Conservation (phyloP, 1,140 invertebrate genomes). For the Drosophila punjabiensis region DNA sequence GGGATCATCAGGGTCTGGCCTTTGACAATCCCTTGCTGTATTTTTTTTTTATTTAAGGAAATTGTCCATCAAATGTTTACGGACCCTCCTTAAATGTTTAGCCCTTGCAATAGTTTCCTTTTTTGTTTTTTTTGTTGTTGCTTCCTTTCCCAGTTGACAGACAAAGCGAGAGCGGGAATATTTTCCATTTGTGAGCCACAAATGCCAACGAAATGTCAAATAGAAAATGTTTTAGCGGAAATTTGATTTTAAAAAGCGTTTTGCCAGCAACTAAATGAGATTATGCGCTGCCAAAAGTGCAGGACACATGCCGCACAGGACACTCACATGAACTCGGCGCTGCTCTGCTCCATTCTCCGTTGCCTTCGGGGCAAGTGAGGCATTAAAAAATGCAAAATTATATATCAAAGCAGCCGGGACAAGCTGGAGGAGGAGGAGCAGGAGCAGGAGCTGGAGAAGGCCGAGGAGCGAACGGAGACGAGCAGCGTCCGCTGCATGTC, state of each 20-base stretch:
- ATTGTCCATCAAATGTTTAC: slow-evolving; percentile 37
- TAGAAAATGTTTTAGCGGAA: slow-evolving; percentile 83
- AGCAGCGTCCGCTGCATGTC: slow-evolving; percentile 59
- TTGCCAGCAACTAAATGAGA: slow-evolving; percentile 83
- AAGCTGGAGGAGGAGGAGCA: slow-evolving; percentile 31
- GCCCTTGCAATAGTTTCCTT: slow-evolving; percentile 8
- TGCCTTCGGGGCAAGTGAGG: slow-evolving; percentile 72
- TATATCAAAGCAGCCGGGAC: slow-evolving; percentile 75
- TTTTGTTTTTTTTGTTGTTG: neutral
- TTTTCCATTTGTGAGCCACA: slow-evolving; percentile 58
- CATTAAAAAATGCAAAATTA: slow-evolving; percentile 84
- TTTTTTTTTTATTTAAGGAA: slow-evolving; percentile 8
- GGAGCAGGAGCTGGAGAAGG: slow-evolving; percentile 4
- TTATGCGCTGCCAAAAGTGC: slow-evolving; percentile 82
- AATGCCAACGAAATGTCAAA: slow-evolving; percentile 69
- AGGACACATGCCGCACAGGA: slow-evolving; percentile 40
- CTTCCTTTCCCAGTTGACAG: slow-evolving; percentile 13
- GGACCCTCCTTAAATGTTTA: neutral
- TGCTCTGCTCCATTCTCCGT: slow-evolving; percentile 5
- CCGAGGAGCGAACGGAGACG: slow-evolving; percentile 19
- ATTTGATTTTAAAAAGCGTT: slow-evolving; percentile 85
- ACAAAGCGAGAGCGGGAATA: slow-evolving; percentile 10
- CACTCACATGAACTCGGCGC: slow-evolving; percentile 50
- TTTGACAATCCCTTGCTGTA: neutral
- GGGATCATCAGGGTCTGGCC: slow-evolving; percentile 8